Percentiles rank a stretch among this genome's conserved stretches.
These are phyloP conservation scores for Acronicta leporina DNA, from an alignment of 2,888 invertebrate species.

Conservation along the genomic window DNA sequence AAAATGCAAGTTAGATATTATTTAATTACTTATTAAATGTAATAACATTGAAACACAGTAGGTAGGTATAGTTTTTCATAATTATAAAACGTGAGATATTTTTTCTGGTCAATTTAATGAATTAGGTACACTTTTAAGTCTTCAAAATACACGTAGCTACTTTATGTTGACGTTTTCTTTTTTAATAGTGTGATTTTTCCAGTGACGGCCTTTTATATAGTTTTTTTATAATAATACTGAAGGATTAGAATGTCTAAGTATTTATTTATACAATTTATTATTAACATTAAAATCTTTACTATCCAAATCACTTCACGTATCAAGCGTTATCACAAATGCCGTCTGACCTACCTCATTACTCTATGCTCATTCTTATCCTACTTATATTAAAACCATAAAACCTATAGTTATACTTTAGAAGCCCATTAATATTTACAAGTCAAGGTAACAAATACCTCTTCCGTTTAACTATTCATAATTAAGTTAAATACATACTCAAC, in stretches of 20 bases:
- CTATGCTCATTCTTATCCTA: constrained; percentile 48
- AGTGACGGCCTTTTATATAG: constrained; percentile 39
- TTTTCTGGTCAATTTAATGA: too few species aligned
- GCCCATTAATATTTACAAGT: constrained; percentile 57
- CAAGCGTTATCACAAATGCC: constrained; percentile 78
- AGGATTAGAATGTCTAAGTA: constrained; percentile 43
- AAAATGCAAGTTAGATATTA: constrained; percentile 37
- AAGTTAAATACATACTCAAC: constrained; percentile 10
- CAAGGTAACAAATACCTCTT: constrained; percentile 20
- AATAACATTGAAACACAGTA: too few species aligned
- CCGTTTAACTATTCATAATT: constrained; percentile 4
- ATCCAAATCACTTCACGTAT: constrained; percentile 47
- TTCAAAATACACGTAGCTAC: too few species aligned
- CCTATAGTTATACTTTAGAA: constrained; percentile 50
- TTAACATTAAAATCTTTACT: constrained; percentile 48
- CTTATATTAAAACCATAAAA: constrained; percentile 25
- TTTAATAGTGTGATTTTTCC: constrained; percentile 19
- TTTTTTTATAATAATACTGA: constrained; percentile 27
- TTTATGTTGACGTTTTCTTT: background rate
- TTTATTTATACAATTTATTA: constrained; percentile 45
- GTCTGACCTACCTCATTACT: constrained; percentile 62
- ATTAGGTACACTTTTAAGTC: too few species aligned
- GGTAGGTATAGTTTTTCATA: too few species aligned
- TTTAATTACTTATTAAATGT: background rate
- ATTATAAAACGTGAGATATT: too few species aligned